Percentiles rank a stretch among this genome's conserved stretches.
Evolutionary conservation across 2,113 vertebrate genomes (phyloP).

Genomic region (Pygoscelis adeliae): DNA sequence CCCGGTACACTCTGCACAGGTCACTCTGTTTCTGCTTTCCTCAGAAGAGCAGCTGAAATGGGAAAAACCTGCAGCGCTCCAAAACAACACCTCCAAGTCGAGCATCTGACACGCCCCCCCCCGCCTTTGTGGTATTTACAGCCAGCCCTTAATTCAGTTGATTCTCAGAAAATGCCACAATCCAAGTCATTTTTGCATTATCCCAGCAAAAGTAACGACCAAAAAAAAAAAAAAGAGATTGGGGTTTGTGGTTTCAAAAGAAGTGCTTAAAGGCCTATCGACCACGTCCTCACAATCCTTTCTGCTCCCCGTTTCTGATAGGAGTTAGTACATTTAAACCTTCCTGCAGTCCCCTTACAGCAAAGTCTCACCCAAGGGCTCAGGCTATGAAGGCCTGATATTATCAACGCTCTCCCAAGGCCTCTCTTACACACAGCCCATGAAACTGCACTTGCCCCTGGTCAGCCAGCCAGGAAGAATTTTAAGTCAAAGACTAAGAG

Average conservation of each 20-base stretch:
- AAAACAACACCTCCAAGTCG: background rate
- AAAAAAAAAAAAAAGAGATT: rapidly evolving
- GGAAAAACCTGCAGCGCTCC: background rate
- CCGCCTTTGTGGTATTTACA: background rate
- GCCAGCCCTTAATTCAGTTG: background rate
- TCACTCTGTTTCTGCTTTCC: background rate
- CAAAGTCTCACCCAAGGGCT: background rate
- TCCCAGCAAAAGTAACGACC: background rate
- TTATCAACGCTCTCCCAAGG: rapidly evolving
- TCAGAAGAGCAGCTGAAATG: background rate
- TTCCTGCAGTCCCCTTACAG: background rate
- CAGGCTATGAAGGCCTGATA: background rate
- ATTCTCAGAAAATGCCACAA: background rate
- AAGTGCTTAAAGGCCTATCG: background rate
- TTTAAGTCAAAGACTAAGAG: background rate
- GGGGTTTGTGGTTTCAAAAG: conserved; percentile 5
- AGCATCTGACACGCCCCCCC: background rate
- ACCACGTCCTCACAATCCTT: background rate
- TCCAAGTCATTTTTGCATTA: background rate
- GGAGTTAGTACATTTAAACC: background rate
- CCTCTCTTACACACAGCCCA: background rate
- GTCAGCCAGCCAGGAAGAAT: background rate
- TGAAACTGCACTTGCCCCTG: background rate
- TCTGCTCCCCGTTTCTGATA: background rate
- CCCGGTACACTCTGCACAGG: background rate